Base-by-base conservation (phyloP, 2,797 vertebrate species). In the Spinus olivaceus region DNA sequence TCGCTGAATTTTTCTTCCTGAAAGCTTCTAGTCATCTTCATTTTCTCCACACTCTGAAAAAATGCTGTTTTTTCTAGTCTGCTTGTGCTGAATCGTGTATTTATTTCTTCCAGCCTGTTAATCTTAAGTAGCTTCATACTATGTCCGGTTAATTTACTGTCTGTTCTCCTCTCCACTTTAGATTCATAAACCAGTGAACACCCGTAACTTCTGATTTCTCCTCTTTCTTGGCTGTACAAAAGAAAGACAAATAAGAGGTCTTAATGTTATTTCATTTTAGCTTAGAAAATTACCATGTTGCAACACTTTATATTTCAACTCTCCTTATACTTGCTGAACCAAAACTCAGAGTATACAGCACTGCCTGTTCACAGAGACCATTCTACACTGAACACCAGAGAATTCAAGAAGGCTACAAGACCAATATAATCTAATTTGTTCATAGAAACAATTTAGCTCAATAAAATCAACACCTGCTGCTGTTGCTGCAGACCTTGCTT, bases 21-120 rank as follows among this genome's bases (percentile, higher is more conserved):
- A 97, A 99, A 98, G 89, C 97, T 98, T 84, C 98, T 98, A 97
- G 99, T 98, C 44, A 97, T 98, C 96, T 98, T 98, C 93, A 98
- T 98, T 95, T 98, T 98, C 94, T 98, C 98, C 97, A 98, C 87
- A 90, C 98, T 98, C n/a, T 97, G 97, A 94, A 98, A 98, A 97
- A 99, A 98, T 21, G 97, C 95, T 94, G 98, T 92, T 23, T 97
- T 97, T 78, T 98, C 98, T 88, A 98, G 96, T 22, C 95, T 97
- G 19, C 96, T 97, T 92, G 97, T 97, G 94, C 96, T 97, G 95
- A 97, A 98, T 47, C 83, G 98, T 25, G 98, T 97, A 60, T 97
- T 97, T 59, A 98, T 98, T 63, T 97, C 98, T 89, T 98, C 98
- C 88, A 98, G 92, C 47, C 98, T 98, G 80, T 98, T 98, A 97